Conservation (phyloP, 2,113 vertebrate genomes). For the Onychostruthus taczanowskii region DNA sequence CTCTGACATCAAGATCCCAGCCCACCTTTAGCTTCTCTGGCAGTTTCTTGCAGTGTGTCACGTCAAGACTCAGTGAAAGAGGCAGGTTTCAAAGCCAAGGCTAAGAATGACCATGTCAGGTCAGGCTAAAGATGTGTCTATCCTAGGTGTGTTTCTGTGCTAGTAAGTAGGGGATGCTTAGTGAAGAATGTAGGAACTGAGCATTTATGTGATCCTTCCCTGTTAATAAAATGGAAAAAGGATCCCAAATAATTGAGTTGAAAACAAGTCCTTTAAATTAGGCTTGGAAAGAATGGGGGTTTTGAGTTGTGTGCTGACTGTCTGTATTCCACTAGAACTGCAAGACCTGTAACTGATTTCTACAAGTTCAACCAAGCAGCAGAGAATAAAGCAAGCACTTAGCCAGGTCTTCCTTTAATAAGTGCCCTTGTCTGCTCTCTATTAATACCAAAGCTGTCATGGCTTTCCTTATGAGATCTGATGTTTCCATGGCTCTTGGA, state of each 20-base stretch:
- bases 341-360: background rate
- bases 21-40: background rate
- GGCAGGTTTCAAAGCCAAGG: background rate
- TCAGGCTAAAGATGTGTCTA: background rate
- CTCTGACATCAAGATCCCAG: background rate
- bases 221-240: background rate
- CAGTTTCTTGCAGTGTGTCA: background rate
- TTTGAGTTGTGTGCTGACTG: background rate
- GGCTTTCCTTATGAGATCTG: constrained; percentile 22
- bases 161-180: background rate
- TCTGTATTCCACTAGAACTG: background rate
- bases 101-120: background rate
- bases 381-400: background rate
- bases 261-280: background rate
- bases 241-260: background rate
- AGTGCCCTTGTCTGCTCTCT: background rate
- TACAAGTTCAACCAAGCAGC: background rate
- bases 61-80: background rate
- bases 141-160: background rate
- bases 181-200: background rate
- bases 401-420: background rate
- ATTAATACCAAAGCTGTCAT: constrained; percentile 10
- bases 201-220: background rate
- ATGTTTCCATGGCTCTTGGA: constrained; percentile 19
- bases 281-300: background rate